These are phyloP conservation scores for Drosophila anceps DNA, from an alignment of 2,888 invertebrate genomes.

Conservation along the genomic window DNA sequence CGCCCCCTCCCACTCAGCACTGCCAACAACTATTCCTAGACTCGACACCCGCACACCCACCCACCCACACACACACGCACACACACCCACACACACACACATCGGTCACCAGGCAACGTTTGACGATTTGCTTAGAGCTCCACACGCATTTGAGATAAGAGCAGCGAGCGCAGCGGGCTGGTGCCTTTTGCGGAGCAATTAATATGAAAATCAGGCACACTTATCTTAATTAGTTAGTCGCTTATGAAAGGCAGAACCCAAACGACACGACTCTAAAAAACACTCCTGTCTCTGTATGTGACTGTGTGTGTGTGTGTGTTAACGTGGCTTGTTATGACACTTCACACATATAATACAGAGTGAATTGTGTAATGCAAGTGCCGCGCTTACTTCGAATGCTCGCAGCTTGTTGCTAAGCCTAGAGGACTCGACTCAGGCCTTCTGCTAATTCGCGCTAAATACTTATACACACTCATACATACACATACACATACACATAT, in stretches of 20 bases:
- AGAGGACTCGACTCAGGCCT: constrained; percentile 17
- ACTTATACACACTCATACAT: constrained; percentile 15
- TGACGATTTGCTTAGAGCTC: constrained; percentile 68
- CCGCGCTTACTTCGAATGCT: constrained; percentile 47
- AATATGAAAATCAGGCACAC: constrained; percentile 82
- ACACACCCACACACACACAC: constrained; percentile 17
- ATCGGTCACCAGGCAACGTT: constrained; percentile 60
- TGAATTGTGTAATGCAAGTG: constrained; percentile 70
- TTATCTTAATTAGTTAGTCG: constrained; percentile 80
- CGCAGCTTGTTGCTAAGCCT: constrained; percentile 20
- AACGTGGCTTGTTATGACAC: constrained; percentile 72
- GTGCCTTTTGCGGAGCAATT: constrained; percentile 74
- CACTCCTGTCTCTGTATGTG: constrained; percentile 27
- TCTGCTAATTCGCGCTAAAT: constrained; percentile 41
- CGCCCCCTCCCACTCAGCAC: background rate
- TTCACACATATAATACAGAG: constrained; percentile 70
- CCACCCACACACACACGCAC: too few relatives aligned
- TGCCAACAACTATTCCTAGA: constrained; percentile 8
- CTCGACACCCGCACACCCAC: background rate
- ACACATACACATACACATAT: too few relatives aligned
- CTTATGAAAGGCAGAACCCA: constrained; percentile 46
- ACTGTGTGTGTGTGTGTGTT: constrained; percentile 33
- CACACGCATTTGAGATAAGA: constrained; percentile 75
- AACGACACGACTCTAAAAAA: constrained; percentile 14
- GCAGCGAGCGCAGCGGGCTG: constrained; percentile 65